A percentile compares a stretch with the other conserved stretches of the same genome.
phyloP scores from a whole-genome alignment of 2,113 vertebrate species.

The Vulpes ferrilata region DNA sequence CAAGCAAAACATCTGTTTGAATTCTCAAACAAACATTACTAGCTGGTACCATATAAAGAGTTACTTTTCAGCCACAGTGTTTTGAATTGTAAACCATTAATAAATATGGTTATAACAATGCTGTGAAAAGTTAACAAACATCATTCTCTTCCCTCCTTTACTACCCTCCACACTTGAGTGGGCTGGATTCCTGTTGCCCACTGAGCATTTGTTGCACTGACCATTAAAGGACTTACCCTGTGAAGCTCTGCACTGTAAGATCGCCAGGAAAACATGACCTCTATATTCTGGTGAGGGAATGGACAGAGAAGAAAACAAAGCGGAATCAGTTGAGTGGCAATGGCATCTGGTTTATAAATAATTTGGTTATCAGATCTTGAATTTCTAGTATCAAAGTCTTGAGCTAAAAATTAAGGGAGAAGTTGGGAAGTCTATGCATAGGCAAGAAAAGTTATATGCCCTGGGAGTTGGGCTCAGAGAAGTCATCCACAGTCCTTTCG shows the following conservation, averaged over 20 bases:
- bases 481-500: rapidly evolving
- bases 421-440: not conserved
- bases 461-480: not conserved
- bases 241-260: not conserved
- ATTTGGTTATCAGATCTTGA: not conserved
- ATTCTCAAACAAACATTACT: not conserved
- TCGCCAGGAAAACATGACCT: not conserved
- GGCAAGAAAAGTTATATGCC: not conserved
- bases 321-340: not conserved
- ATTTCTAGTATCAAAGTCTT: not conserved
- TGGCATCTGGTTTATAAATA: not conserved
- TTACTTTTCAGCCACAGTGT: not conserved
- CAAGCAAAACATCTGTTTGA: not conserved
- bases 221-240: not conserved
- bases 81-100: not conserved
- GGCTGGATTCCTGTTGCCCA: not conserved
- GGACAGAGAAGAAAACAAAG: not conserved
- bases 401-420: not conserved
- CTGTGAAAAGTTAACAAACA: not conserved
- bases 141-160: not conserved
- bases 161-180: rapidly evolving
- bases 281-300: not conserved
- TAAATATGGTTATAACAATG: not conserved
- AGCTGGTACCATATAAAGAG: not conserved
- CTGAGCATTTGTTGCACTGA: not conserved